Percentiles rank a stretch among this genome's conserved stretches.
Evolutionary conservation across 1,140 invertebrate species (phyloP).

Genomic region (Ephestia elutella): DNA sequence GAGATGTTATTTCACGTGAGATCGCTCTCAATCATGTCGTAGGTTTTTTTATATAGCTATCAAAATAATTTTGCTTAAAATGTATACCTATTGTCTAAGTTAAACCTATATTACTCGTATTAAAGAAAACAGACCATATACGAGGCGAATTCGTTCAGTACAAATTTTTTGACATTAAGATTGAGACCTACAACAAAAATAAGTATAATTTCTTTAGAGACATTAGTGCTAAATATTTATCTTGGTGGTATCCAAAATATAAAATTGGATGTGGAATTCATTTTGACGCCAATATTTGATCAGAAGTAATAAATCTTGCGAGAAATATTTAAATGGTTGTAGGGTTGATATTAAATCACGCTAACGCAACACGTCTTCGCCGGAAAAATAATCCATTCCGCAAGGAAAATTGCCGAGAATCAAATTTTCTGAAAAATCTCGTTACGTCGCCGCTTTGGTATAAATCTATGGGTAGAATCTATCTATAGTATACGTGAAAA

Average conservation of each 20-base stretch:
- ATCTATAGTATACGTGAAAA: neutral
- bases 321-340: conserved; percentile 26
- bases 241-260: too few relatives aligned
- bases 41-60: neutral
- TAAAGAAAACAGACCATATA: too few relatives aligned
- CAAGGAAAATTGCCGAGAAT: conserved; percentile 41
- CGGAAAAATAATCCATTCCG: conserved; percentile 40
- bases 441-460: conserved; percentile 24
- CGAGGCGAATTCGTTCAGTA: too few relatives aligned
- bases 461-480: neutral
- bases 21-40: conserved; percentile 56
- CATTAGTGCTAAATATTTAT: too few relatives aligned
- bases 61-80: conserved; percentile 12
- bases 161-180: too few relatives aligned
- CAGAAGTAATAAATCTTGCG: conserved; percentile 16
- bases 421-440: conserved; percentile 50
- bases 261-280: neutral
- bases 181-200: too few relatives aligned
- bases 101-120: too few relatives aligned
- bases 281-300: neutral
- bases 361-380: conserved; percentile 27
- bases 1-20: conserved; percentile 57
- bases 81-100: too few relatives aligned
- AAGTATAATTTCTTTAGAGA: too few relatives aligned
- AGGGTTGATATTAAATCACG: conserved; percentile 34